Evolutionary conservation across 2,113 vertebrate species (phyloP), one percentile per base, ranked within the genome.

Genomic region (Osmerus eperlanus): DNA sequence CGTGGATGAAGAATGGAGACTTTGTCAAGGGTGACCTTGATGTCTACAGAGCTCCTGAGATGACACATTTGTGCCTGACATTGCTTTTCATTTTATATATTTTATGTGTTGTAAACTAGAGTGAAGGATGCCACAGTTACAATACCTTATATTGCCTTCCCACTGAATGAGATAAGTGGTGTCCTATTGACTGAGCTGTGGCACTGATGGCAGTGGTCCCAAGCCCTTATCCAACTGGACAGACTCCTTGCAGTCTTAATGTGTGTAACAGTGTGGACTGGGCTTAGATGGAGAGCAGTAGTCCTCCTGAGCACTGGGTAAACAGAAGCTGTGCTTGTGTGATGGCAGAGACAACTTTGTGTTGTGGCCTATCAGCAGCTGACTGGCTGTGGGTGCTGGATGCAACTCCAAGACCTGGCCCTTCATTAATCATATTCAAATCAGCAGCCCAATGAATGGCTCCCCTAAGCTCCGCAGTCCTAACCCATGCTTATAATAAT

Each of bases 381-480:
- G 59, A 66, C 71, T 81, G 29, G 63, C 73, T 12, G 65, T 66
- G 69, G 25, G 77, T 84, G 74, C 71, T 87, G 81, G 83, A 89
- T 87, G 84, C 68, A 82, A 81, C 85, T 85, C 80, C 72, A 83
- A 86, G 80, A 85, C 79, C 73, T 88, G 87, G 85, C 81, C 76
- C 77, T 75, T 81, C 85, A 86, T 91, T 85, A 89, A 88, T 91
- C 87, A 86, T 79, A 85, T 89, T 91, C 73, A 89, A 89, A 89
- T 90, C 79, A 88, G 84, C 85, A 75, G 84, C 80, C 73, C 72
- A 74, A 76, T 66, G 75, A 84, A 75, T 65, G 87, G 76, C 76
- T 81, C 74, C 62, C 65, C 68, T 67, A 78, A 85, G 73, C 84
- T 73, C 74, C 71, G 79, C 78, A 65, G 81, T 69, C 77, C 81